These are phyloP conservation scores for Ceratina australensis DNA, from an alignment of 1,140 invertebrate genomes.

Conservation along the genomic window DNA sequence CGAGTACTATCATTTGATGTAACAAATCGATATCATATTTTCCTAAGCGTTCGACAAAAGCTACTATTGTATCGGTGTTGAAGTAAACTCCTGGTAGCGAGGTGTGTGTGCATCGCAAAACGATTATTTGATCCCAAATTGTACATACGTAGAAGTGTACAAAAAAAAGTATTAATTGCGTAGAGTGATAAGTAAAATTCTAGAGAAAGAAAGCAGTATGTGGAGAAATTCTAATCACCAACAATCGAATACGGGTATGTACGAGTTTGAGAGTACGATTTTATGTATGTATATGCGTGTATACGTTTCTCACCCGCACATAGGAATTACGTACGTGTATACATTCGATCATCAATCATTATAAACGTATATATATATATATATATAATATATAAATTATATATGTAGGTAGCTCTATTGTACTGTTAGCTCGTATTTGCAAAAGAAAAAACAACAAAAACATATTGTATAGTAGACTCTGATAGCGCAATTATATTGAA, in stretches of 20 bases:
- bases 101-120: slow-evolving; percentile 33
- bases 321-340: slow-evolving; percentile 61
- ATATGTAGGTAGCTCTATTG: slow-evolving; percentile 69
- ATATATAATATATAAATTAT: slow-evolving; percentile 66
- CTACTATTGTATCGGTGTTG: neutral
- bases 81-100: slow-evolving; percentile 44
- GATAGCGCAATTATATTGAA: slow-evolving; percentile 74
- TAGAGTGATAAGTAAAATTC: slow-evolving; percentile 53
- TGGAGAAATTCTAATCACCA: slow-evolving; percentile 49
- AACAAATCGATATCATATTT: slow-evolving; percentile 56
- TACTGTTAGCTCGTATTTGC: slow-evolving; percentile 66
- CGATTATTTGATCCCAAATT: slow-evolving; percentile 48
- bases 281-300: slow-evolving; percentile 39
- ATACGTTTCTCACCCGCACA: slow-evolving; percentile 47
- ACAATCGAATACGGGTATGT: slow-evolving; percentile 42
- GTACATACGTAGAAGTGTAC: slow-evolving; percentile 58
- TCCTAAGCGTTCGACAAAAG: slow-evolving; percentile 28
- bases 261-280: slow-evolving; percentile 36
- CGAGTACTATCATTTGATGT: slow-evolving; percentile 37
- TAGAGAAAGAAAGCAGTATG: slow-evolving; percentile 31
- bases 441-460: slow-evolving; percentile 39
- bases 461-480: slow-evolving; percentile 74
- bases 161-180: slow-evolving; percentile 47
- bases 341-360: slow-evolving; percentile 48
- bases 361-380: slow-evolving; percentile 54